Evolutionary conservation across 2,888 invertebrate species (phyloP), one percentile per base, ranked within the genome.

Genomic region (Lordiphosa fenestrarum): DNA sequence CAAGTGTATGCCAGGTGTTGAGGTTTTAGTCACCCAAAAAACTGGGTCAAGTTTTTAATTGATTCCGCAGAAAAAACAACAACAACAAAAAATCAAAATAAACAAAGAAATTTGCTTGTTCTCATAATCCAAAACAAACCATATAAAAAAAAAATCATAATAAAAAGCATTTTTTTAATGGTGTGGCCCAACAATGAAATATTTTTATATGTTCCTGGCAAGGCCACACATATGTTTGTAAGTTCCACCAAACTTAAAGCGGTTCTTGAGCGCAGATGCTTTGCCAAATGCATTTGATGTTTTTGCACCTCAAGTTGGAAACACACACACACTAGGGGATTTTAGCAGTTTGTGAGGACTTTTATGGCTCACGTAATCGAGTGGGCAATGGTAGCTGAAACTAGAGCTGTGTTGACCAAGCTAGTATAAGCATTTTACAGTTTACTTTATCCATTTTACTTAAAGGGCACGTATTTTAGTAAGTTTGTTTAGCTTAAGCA

Each of bases 31-130:
- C 49, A 49, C 39, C 40, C 13, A 10, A 15, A 30, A 55, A 69
- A 71, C 59, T 58, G 13, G 71, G 76, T 71, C 76, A 71, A 66
- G 63, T 59, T 56, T 56, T 72, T 47, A 61, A 71, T 61, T 41
- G 57, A 59, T 37, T 23, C 54, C 25, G 15, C 52, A 49, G 53
- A 52, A 50, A 2, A 56, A 54, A 56, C n/a, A n/a, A n/a, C n/a
- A n/a, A n/a, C n/a, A n/a, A n/a, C n/a, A n/a, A n/a, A n/a, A n/a
- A n/a, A n/a, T n/a, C n/a, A 35, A 37, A 41, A 53, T 60, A 60
- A 72, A 73, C 73, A 75, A 78, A 58, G 60, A 61, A 44, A 47
- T 39, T 60, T 39, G 46, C 41, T 56, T 75, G 53, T 73, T 64
- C 60, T 68, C 25, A 2, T 6, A 12, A 35, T 25, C 12, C 9